Evolutionary conservation across 2,888 invertebrate genomes (phyloP).

Genomic region (Cryptosula pallasiana): DNA sequence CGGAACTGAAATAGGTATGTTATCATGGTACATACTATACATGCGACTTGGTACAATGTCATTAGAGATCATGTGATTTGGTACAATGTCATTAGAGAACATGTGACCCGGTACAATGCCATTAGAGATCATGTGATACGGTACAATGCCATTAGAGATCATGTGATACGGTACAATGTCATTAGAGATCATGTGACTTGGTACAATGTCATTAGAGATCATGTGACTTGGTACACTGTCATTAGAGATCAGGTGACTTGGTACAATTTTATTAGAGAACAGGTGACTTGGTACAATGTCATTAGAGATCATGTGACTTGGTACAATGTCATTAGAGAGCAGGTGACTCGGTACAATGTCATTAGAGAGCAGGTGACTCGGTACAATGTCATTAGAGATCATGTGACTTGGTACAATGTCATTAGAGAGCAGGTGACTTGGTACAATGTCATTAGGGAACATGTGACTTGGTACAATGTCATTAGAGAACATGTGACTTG

Average conservation of each 20-base stretch:
- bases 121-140: neutral
- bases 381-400: neutral
- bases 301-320: neutral
- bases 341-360: neutral
- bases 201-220: neutral
- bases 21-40: no score
- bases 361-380: neutral
- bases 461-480: neutral
- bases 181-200: neutral
- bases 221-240: neutral
- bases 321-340: neutral
- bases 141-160: neutral
- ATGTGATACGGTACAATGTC: neutral
- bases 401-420: neutral
- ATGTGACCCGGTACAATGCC: no score
- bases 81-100: no score
- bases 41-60: neutral
- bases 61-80: neutral
- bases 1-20: constrained; percentile 3
- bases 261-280: neutral
- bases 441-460: neutral
- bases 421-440: neutral
- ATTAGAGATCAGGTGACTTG: neutral
- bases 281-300: neutral
- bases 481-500: neutral